These are phyloP conservation scores for Pygmarrhopalites habei DNA, from an alignment of 1,140 invertebrate genomes.

Conservation along the genomic window DNA sequence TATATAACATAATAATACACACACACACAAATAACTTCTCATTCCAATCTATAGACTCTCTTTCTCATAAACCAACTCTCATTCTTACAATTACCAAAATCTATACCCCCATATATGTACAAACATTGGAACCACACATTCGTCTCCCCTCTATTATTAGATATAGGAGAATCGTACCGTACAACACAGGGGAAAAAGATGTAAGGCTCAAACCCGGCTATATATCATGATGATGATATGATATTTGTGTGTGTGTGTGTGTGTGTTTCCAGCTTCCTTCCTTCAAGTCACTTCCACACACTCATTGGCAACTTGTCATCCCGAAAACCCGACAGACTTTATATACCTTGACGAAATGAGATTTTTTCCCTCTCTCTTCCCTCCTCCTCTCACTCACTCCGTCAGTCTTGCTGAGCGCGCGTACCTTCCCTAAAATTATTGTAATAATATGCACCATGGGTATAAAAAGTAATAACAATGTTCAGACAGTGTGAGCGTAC, in stretches of 20 bases:
- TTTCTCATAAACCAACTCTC: too few species aligned
- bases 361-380: not conserved
- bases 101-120: too few species aligned
- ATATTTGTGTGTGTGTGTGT: too few species aligned
- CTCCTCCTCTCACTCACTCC: not conserved
- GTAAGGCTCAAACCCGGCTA: too few species aligned
- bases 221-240: too few species aligned
- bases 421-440: not conserved
- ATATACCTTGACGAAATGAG: slow-evolving; percentile 2
- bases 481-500: not conserved
- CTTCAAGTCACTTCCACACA: slow-evolving; percentile 13
- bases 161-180: too few species aligned
- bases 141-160: too few species aligned
- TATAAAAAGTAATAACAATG: slow-evolving; percentile 1
- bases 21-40: not conserved
- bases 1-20: not conserved
- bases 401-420: not conserved
- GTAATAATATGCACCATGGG: slow-evolving; percentile 2
- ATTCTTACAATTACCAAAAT: too few species aligned
- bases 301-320: slow-evolving; percentile 27
- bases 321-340: too few species aligned
- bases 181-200: too few species aligned
- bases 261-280: slow-evolving; percentile 13
- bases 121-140: too few species aligned
- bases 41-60: too few species aligned